phyloP scores from a whole-genome alignment of 1,140 invertebrate species.

The Eupristina koningsbergeri region DNA sequence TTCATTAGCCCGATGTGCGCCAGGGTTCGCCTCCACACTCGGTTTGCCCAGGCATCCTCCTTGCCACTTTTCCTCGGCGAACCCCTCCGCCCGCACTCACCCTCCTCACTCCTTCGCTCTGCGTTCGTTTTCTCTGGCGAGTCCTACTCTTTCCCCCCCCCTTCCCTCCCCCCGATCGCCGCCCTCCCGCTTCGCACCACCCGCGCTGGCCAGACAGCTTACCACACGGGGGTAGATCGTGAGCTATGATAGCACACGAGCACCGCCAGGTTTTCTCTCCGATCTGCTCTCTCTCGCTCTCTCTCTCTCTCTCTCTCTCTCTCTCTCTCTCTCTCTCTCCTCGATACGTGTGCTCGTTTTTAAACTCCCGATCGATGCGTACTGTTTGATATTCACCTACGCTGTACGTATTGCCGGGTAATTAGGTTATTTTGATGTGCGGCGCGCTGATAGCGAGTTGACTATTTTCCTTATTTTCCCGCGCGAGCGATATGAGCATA shows the following conservation, averaged over 20 bases:
- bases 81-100: neutral
- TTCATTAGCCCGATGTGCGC: conserved; percentile 67
- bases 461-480: neutral
- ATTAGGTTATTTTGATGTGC: neutral
- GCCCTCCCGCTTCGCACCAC: too few species aligned
- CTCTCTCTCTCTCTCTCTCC: too few species aligned
- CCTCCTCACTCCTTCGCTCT: too few species aligned
- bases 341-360: too few species aligned
- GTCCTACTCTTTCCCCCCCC: conserved; percentile 25
- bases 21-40: too few species aligned
- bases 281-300: too few species aligned
- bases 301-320: too few species aligned
- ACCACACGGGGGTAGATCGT: conserved; percentile 57
- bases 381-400: neutral
- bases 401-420: neutral
- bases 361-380: conserved; percentile 15
- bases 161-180: too few species aligned
- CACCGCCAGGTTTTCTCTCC: conserved; percentile 54
- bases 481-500: too few species aligned
- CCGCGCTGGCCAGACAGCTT: conserved; percentile 51
- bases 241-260: conserved; percentile 58
- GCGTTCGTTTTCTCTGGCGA: neutral
- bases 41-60: conserved; percentile 38
- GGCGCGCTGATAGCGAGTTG: neutral
- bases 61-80: conserved; percentile 48